Percentiles rank a stretch among this genome's conserved stretches.
Evolutionary conservation across 2,888 invertebrate genomes (phyloP).

Genomic region (Dasypolia templi): DNA sequence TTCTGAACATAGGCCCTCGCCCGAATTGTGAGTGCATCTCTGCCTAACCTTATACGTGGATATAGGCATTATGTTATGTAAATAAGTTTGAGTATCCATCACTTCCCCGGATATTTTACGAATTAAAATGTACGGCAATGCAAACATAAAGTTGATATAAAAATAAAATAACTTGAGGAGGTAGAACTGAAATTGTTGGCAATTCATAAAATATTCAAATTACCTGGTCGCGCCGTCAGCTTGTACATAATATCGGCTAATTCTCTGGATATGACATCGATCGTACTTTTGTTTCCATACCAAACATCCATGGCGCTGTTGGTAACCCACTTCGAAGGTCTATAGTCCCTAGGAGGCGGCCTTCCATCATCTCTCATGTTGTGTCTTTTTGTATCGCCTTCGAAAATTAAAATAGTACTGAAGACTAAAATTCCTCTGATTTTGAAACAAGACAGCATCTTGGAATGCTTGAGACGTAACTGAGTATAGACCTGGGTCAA

Average conservation of each 20-base stretch:
- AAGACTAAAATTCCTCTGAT: conserved; percentile 19
- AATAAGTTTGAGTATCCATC: not conserved
- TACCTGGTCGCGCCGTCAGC: conserved; percentile 76
- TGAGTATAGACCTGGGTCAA: conserved; percentile 9
- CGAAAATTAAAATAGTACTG: conserved; percentile 43
- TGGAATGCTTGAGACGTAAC: not conserved
- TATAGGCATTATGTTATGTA: not conserved
- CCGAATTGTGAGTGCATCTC: not conserved
- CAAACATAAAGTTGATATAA: not conserved
- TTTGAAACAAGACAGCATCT: conserved; percentile 28
- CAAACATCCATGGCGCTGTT: conserved; percentile 82
- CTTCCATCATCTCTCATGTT: conserved; percentile 52
- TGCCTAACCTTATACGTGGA: not conserved
- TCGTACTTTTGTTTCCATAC: conserved; percentile 80
- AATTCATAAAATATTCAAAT: conserved; percentile 24
- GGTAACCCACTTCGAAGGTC: conserved; percentile 79
- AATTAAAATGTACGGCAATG: not conserved
- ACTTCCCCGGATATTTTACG: no score
- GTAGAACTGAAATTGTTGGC: no score
- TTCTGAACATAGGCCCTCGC: not conserved
- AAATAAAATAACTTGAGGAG: no score
- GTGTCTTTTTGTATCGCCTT: conserved; percentile 64
- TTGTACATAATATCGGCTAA: conserved; percentile 75
- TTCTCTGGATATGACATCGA: conserved; percentile 79
- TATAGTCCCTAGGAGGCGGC: conserved; percentile 70